Percentiles rank a stretch among this genome's conserved stretches.
Conservation (phyloP, 2,888 invertebrate genomes). For the Uloborus plumipes region DNA sequence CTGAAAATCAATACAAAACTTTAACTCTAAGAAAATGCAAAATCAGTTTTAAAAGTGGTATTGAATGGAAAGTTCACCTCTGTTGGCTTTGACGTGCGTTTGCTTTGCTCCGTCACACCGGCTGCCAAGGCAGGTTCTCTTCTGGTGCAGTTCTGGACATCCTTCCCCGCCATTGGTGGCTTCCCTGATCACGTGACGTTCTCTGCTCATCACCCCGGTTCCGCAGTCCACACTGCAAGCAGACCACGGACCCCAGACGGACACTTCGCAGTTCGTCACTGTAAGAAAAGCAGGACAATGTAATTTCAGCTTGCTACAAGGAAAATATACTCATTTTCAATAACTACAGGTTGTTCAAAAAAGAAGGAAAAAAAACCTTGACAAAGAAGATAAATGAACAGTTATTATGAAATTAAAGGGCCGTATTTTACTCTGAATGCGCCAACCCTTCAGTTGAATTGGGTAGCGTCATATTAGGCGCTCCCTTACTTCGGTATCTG, state of each 20-base stretch:
- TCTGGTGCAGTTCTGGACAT: slow-evolving; percentile 82
- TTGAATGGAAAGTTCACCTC: slow-evolving; percentile 75
- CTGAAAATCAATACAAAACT: slow-evolving; percentile 71
- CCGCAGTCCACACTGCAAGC: slow-evolving; percentile 86
- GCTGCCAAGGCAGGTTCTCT: slow-evolving; percentile 85
- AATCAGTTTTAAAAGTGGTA: not conserved
- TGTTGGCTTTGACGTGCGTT: slow-evolving; percentile 67
- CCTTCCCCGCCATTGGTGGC: slow-evolving; percentile 85
- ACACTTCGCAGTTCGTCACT: slow-evolving; percentile 86
- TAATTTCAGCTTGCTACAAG: too few species aligned
- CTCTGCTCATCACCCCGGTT: slow-evolving; percentile 83
- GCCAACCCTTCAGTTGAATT: too few species aligned
- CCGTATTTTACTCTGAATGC: too few species aligned
- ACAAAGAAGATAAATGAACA: too few species aligned
- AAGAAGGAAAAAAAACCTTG: too few species aligned
- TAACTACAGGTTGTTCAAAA: too few species aligned
- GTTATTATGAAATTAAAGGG: too few species aligned
- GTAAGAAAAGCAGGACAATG: not conserved
- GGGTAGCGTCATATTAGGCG: too few species aligned
- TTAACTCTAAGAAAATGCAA: too few species aligned
- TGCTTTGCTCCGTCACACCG: slow-evolving; percentile 78
- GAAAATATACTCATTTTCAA: too few species aligned
- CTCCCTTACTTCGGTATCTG: too few species aligned
- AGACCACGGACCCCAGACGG: slow-evolving; percentile 86
- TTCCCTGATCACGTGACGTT: slow-evolving; percentile 78